Evolutionary conservation across 1,140 invertebrate species (phyloP), one percentile per base, ranked within the genome.

Genomic region (Drosophila oshimai): DNA sequence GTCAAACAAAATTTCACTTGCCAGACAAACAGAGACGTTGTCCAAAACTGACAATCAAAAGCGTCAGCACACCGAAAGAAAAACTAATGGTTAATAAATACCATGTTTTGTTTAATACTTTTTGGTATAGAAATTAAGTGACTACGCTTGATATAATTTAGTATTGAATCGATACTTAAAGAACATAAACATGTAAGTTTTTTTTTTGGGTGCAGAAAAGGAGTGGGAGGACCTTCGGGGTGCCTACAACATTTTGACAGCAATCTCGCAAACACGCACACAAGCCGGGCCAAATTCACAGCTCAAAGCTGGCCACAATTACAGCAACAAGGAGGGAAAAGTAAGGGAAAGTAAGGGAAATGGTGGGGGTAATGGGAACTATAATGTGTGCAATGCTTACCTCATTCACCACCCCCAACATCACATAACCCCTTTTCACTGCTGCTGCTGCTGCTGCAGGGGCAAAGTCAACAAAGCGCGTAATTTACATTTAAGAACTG

Each of bases 401-500:
- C 51, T 54, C 51, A 54, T 54, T 42, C 18, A 20, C 24, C 7
- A 7, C 18, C 51, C 7, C 0, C n/a, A n/a, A 6, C 4, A 6
- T 13, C 26, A 4, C 36, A n/a, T n/a, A 10, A 31, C 3, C 22
- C n/a, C 9, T n/a, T 22, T 15, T 22, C 36, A 10, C 10, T 20
- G 36, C 15, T 39, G n/a, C n/a, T n/a, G n/a, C n/a, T 51, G 29
- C 47, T 55, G 62, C 47, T 67, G 34, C 60, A 54, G 54, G 46
- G 62, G 74, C 42, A 83, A 74, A 84, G 79, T 86, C 79, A 84
- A 83, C 79, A 79, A 79, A 83, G 79, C 79, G 79, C 79, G 80
- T 86, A 83, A 83, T 83, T 83, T 83, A 83, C 79, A 81, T 83
- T 83, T 81, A 83, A 83, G 80, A 83, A 86, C 44, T 78, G 62